Evolutionary conservation across 2,888 invertebrate genomes (phyloP), one percentile per base, ranked within the genome.

Genomic region (Parelbella ahira): DNA sequence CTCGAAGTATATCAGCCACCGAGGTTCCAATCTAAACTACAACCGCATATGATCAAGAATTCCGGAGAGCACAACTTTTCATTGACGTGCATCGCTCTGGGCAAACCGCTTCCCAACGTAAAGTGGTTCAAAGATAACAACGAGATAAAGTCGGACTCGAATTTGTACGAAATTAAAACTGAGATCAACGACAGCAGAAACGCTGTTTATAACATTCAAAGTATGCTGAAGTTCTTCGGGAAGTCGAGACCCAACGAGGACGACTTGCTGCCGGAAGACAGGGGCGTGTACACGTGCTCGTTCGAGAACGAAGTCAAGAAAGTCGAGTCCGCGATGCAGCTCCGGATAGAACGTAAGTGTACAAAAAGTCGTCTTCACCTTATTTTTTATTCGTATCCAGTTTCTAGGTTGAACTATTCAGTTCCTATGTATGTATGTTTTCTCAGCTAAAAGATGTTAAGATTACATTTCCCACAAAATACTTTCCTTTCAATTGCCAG

Each of bases 1-100:
- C 88, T 97, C 12, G 93, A 95, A 68, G 97, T 97, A 0, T 93
- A 96, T 66, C 97, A 97, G 66, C 94, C 96, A 0, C 97, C 97
- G 0, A 92, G 93, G 50, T 93, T 97, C 65, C 90, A 94, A 55
- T 90, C 92, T 36, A 94, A 96, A 60, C 83, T 97, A 28, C 95
- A 94, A 63, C 93, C 95, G 3, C 93, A 95, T 61, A 92, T 93
- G 66, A 95, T 94, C 0, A 91, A 92, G 47, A 91, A 93, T 43
- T 93, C 95, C 7, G 94, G 93, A 6, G 96, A 96, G 58, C 88
- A 89, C 0, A 93, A 93, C 45, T 96, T 93, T 70, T 90, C 92
- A 7, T 92, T 95, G 1, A 91, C 93, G 0, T 97, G 97, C 70
- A 93, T 93, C 53, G 97, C 96, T 1, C 92, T 94, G 57, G 97